Evolutionary conservation across 2,888 invertebrate genomes (phyloP), one percentile per base, ranked within the genome.

Genomic region (Caenorhabditis zanzibari): DNA sequence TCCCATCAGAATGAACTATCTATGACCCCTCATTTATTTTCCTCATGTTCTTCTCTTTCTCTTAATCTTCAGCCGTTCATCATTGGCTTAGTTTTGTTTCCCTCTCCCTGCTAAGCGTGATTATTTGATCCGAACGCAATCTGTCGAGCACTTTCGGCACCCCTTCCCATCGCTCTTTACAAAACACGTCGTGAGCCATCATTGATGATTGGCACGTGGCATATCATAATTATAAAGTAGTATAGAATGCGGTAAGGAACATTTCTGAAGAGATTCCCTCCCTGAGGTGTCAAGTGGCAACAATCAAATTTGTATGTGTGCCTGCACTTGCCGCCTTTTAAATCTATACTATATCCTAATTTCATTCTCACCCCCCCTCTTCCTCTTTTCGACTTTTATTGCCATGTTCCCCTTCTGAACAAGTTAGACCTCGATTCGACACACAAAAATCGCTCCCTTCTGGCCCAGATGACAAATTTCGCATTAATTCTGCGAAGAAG

Each of bases 81-180:
- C 59, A 68, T 76, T 32, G 66, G 75, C 75, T 75, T 75, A 75
- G 66, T 52, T 49, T 28, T 52, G 66, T 52, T 66, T 52, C 64
- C 47, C 54, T 35, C 16, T 3, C 41, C 38, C 41, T 24, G 38
- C n/a, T 19, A 24, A 24, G 38, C 76, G 38, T 77, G 77, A 79
- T 79, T 79, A 79, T 79, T 79, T 71, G 79, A 79, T 79, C 79
- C 79, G 54, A 35, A 41, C 63, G 61, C 79, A 79, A 79, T 79
- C 79, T 79, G 79, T 79, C 79, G 79, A 64, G 79, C 71, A 71
- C 79, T 71, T 79, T 79, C 77, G 56, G 58, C 66, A 19, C 44
- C 35, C 38, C 32, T 6, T 32, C 32, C 38, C 12, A 7, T 32
- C 32, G 38, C 38, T 49, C 64, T 76, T 76, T 76, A 76, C 68